Evolutionary conservation across 2,888 invertebrate species (phyloP), one percentile per base, ranked within the genome.

Genomic region (Volucella bombylans): DNA sequence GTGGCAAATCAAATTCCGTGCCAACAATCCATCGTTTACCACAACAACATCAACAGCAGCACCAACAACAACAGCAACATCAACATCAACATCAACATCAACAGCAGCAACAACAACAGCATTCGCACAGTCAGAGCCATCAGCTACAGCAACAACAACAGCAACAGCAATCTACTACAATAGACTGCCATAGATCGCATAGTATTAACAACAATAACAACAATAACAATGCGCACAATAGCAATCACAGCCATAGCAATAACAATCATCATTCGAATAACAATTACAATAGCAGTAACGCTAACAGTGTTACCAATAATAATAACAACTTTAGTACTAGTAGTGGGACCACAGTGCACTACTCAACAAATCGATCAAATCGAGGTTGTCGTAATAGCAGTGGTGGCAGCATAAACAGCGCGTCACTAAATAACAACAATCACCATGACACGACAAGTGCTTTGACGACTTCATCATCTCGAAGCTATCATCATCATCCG

Each of bases 21-120:
- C 94, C 95, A 78, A 94, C 95, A 82, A 94, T 95, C 89, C 95
- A 95, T 91, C 93, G 95, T 88, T 94, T 95, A 90, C 94, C 95
- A 90, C 93, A 94, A 85, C 91, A 93, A 76, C 86, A 87, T 50
- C 87, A 88, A 23, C 23, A 23, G 0, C 23, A 23, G 3, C 23
- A 23, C 4, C 47, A 61, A 15, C 67, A 9, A 52, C 74, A 23
- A 23, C 62, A 50, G 8, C 52, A 38, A 2, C 73, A 86, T 15
- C 73, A 77, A 11, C 82, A 86, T 64, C 78, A 79, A 39, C 79
- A 76, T 69, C 45, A 61, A 14, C 65, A 8, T 54, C 74, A 23
- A 23, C 62, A 50, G 9, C 52, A 31, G 6, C 73, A 86, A 39
- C 73, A 77, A 11, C 82, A 86, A 72, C 78, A 79, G 31, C 79